These are phyloP conservation scores for Terrapene triunguis DNA, from an alignment of 2,113 vertebrate genomes.

Conservation along the genomic window DNA sequence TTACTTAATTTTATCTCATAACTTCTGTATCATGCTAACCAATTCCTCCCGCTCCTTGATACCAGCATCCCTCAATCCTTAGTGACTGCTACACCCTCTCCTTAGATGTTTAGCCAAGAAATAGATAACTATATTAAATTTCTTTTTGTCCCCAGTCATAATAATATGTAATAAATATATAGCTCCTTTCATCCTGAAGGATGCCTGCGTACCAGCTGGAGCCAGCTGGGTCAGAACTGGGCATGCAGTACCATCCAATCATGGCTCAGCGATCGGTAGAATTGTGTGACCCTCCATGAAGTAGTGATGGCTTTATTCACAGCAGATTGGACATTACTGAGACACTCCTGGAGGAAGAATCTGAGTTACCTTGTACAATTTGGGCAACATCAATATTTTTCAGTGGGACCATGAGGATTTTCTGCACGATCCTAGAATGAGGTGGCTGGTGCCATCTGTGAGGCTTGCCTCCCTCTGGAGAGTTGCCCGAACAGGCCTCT, in stretches of 20 bases:
- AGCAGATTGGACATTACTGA: not conserved
- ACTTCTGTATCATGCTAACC: not conserved
- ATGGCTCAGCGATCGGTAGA: not conserved
- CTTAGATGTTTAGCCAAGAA: not conserved
- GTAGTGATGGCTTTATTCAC: not conserved
- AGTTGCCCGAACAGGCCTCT: not conserved
- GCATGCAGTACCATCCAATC: not conserved
- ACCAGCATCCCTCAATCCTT: not conserved
- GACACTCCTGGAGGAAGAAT: not conserved
- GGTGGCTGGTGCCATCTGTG: not conserved
- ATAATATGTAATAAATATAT: rapidly evolving
- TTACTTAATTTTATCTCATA: not conserved
- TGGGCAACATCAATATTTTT: not conserved
- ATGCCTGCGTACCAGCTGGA: rapidly evolving
- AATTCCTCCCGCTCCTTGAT: slow-evolving; percentile 37
- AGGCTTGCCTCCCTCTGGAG: not conserved
- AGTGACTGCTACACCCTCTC: not conserved
- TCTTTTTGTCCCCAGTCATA: not conserved
- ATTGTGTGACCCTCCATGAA: not conserved
- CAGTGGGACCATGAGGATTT: not conserved
- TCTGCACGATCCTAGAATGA: not conserved
- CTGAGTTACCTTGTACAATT: not conserved
- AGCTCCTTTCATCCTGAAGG: rapidly evolving
- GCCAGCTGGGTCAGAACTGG: rapidly evolving
- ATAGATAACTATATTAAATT: not conserved